Evolutionary conservation across 2,888 invertebrate species (phyloP).

Genomic region (Carcina quercana): DNA sequence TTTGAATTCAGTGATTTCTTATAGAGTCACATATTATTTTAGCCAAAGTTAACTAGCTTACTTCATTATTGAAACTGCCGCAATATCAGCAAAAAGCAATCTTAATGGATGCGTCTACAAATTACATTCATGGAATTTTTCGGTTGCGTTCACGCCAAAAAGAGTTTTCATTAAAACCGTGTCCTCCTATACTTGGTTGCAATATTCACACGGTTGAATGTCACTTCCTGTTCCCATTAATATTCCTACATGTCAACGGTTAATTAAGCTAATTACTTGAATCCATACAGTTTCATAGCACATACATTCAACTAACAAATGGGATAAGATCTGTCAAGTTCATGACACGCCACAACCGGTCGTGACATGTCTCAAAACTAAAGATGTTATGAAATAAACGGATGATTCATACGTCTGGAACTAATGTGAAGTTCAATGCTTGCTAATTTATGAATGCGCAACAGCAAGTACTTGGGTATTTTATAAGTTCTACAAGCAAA

Average conservation of each 20-base stretch:
- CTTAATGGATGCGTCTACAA: too few species aligned
- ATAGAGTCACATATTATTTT: too few species aligned
- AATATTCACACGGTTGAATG: conserved; percentile 30
- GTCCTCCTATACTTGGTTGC: too few species aligned
- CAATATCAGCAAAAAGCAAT: too few species aligned
- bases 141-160: too few species aligned
- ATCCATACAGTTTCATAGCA: conserved; percentile 43
- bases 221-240: conserved; percentile 23
- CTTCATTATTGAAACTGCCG: too few species aligned
- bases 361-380: conserved; percentile 55
- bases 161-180: too few species aligned
- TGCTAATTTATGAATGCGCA: conserved; percentile 44
- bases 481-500: too few species aligned
- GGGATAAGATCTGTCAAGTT: conserved; percentile 55
- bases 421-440: conserved; percentile 39
- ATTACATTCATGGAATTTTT: too few species aligned
- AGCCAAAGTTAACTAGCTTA: too few species aligned
- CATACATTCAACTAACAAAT: conserved; percentile 46
- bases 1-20: too few species aligned
- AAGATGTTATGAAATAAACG: conserved; percentile 50
- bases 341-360: conserved; percentile 57
- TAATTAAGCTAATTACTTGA: conserved; percentile 50
- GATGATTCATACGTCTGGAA: conserved; percentile 39
- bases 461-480: too few species aligned
- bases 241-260: conserved; percentile 33